phyloP scores from a whole-genome alignment of 2,113 vertebrate species.

The Cheilinus undulatus region DNA sequence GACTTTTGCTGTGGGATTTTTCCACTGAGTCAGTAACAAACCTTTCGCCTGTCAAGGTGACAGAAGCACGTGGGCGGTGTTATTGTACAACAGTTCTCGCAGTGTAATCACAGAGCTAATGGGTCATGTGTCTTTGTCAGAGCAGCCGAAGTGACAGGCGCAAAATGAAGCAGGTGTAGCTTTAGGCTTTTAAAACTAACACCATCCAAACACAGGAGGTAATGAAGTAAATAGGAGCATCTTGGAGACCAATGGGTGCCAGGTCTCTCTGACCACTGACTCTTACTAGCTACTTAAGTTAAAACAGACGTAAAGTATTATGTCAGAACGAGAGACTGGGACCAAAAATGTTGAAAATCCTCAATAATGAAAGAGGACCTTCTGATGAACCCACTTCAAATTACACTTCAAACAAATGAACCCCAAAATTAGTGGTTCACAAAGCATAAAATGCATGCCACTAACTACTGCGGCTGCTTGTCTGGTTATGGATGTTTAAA shows the following conservation, averaged over 20 bases:
- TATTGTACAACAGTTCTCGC: constrained; percentile 47
- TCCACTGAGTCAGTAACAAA: constrained; percentile 19
- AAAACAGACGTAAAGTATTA: constrained; percentile 20
- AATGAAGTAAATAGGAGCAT: constrained; percentile 67
- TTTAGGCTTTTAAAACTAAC: constrained; percentile 69
- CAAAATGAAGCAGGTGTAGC: constrained; percentile 75
- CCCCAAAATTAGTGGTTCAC: not conserved
- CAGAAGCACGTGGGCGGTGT: constrained; percentile 54
- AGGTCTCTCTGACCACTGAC: constrained; percentile 9
- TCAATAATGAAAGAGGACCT: too few species aligned
- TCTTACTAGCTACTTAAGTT: constrained; percentile 7
- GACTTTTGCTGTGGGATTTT: constrained; percentile 5
- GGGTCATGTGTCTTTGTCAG: constrained; percentile 47
- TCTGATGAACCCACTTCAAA: too few species aligned
- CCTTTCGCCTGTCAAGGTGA: constrained; percentile 29
- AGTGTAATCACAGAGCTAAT: constrained; percentile 56
- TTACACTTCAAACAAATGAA: not conserved
- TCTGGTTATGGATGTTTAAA: not conserved
- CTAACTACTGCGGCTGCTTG: not conserved
- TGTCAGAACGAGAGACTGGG: not conserved
- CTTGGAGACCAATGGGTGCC: constrained; percentile 13
- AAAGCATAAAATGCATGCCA: not conserved
- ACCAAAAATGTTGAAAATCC: not conserved
- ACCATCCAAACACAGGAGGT: constrained; percentile 61
- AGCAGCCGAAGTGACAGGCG: constrained; percentile 61